phyloP scores from a whole-genome alignment of 1,140 invertebrate species.

The Wiebesia pumilae region DNA sequence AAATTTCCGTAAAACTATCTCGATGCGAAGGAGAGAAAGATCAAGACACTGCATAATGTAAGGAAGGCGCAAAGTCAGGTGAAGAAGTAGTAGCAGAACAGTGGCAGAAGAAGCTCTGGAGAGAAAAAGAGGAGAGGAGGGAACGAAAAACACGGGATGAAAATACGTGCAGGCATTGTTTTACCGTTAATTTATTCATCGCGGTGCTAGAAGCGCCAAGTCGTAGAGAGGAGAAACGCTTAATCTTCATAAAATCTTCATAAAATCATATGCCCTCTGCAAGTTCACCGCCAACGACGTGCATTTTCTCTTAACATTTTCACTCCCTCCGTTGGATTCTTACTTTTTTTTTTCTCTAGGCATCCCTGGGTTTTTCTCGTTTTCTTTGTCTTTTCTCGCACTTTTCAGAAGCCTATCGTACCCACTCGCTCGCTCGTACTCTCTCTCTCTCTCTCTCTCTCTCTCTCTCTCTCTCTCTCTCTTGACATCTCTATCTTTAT shows the following conservation, averaged over 20 bases:
- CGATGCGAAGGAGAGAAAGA: constrained; percentile 8
- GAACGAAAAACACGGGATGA: constrained; percentile 32
- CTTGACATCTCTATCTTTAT: constrained; percentile 19
- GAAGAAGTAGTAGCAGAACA: constrained; percentile 4
- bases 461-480: background rate
- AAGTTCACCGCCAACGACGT: constrained; percentile 33
- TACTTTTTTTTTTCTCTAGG: background rate
- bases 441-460: no score
- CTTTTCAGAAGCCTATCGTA: constrained; percentile 3
- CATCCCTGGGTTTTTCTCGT: background rate
- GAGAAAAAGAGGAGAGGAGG: background rate
- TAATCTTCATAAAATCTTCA: constrained; percentile 55
- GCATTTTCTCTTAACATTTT: constrained; percentile 30
- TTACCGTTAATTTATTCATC: constrained; percentile 57
- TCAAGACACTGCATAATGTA: constrained; percentile 32
- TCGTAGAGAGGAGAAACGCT: constrained; percentile 37
- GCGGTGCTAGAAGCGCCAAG: constrained; percentile 34
- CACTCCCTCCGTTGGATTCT: background rate
- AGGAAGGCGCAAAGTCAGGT: constrained; percentile 24
- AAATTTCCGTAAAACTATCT: constrained; percentile 28
- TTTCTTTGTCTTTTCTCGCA: background rate
- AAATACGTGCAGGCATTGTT: constrained; percentile 55
- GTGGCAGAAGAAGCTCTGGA: background rate
- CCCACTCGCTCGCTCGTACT: no score
- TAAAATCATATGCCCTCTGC: constrained; percentile 48